Base-by-base conservation (phyloP, 2,113 vertebrate species). In the Pygoscelis adeliae region DNA sequence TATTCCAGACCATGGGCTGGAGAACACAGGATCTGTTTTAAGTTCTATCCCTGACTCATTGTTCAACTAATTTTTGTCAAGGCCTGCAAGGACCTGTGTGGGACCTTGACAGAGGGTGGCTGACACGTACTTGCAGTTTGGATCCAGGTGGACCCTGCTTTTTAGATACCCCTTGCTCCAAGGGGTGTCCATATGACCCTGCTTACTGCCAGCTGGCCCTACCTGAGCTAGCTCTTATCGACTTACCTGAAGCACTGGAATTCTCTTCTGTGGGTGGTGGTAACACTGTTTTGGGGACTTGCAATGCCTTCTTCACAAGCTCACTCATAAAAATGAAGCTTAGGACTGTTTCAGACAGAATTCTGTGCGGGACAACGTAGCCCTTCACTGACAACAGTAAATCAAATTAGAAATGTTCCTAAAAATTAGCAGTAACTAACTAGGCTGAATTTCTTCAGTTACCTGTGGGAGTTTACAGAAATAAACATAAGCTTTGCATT, bases 361-460 rank as follows among this genome's bases (percentile, higher is more conserved):
- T 49, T 84, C 55, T 49, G 23, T 38, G 21, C 36, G 61, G 52
- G 52, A 92, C 65, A 93, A 92, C 6, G 9, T 6, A 69, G 71
- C 17, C 58, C 26, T 91, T 96, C 59, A 89, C 47, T 67, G 59
- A 71, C 52, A 92, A 59, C 17, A 53, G 36, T 38, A 89, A 89
- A 90, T 83, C 69, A 65, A 83, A 79, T 90, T 42, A 95, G 59
- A 93, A 93, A 88, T 22, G 46, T 53, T 90, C 85, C 93, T 90
- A 67, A 85, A 93, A 94, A 36, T 71, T 44, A 92, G 49, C 65
- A 90, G 66, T 26, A 50, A 22, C 83, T 88, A 77, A 83, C 58
- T 13, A 55, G 6, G 15, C 73, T 85, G 77, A 90, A 65, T 81
- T 58, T 73, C 71, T 86, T 80, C 58, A 66, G 72, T 82, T 72